A percentile compares a stretch with the other conserved stretches of the same genome.
Conservation (phyloP, 2,888 invertebrate species). For the Petrolisthes manimaculis region DNA sequence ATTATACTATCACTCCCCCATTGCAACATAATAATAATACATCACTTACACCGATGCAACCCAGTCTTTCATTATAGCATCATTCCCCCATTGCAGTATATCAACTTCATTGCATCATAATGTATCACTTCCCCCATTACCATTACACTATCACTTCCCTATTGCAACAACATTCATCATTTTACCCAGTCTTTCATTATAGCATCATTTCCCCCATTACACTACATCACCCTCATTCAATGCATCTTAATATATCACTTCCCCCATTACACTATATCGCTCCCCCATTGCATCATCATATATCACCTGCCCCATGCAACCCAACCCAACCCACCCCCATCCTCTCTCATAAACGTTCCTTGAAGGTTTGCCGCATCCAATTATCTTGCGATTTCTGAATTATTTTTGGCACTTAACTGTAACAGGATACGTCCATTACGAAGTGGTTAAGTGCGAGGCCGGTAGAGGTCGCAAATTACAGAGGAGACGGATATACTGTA, state of each 20-base stretch:
- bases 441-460: constrained; percentile 18
- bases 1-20: no score
- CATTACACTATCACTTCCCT: no score
- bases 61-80: no score
- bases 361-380: not conserved
- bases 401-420: constrained; percentile 10
- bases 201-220: no score
- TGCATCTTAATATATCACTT: not conserved
- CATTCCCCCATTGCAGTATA: no score
- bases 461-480: constrained; percentile 14
- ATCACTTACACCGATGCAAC: no score
- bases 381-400: constrained; percentile 15
- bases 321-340: not conserved
- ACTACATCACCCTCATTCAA: no score
- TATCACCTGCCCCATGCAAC: not conserved
- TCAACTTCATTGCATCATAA: no score
- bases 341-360: not conserved
- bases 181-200: no score
- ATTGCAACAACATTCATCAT: no score
- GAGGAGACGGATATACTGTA: not conserved
- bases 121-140: no score
- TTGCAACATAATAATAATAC: no score
- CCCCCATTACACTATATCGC: not conserved
- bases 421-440: constrained; percentile 35
- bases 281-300: not conserved